phyloP scores from a whole-genome alignment of 2,113 vertebrate species.

The Pontoporia blainvillei region DNA sequence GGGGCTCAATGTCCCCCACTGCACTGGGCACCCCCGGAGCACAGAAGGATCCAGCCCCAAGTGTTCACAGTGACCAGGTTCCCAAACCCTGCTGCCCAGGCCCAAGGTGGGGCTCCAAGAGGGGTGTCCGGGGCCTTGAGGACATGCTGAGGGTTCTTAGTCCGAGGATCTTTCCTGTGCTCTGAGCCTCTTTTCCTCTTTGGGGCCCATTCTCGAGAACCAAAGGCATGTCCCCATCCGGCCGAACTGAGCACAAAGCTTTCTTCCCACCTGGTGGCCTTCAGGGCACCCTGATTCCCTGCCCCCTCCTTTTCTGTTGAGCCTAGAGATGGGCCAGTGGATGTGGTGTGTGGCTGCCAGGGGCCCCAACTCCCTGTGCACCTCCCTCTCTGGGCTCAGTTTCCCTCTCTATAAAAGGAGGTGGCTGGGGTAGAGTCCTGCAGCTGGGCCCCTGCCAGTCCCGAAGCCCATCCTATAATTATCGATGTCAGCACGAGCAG shows the following conservation, averaged over 20 bases:
- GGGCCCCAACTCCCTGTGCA: not conserved
- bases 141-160: accelerated
- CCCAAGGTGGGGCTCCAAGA: not conserved
- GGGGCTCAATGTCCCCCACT: accelerated
- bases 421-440: not conserved
- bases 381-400: not conserved
- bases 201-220: not conserved
- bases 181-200: not conserved
- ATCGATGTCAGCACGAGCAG: not conserved
- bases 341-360: accelerated
- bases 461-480: not conserved
- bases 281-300: not conserved
- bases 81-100: accelerated
- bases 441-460: not conserved
- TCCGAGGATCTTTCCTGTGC: not conserved
- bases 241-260: accelerated
- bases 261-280: not conserved
- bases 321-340: not conserved
- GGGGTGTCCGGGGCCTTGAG: accelerated
- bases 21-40: accelerated
- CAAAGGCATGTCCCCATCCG: accelerated
- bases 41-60: accelerated
- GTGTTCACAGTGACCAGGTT: accelerated
- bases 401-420: not conserved
- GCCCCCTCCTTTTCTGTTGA: not conserved